phyloP scores from a whole-genome alignment of 1,140 invertebrate genomes.

The Ips nitidus region DNA sequence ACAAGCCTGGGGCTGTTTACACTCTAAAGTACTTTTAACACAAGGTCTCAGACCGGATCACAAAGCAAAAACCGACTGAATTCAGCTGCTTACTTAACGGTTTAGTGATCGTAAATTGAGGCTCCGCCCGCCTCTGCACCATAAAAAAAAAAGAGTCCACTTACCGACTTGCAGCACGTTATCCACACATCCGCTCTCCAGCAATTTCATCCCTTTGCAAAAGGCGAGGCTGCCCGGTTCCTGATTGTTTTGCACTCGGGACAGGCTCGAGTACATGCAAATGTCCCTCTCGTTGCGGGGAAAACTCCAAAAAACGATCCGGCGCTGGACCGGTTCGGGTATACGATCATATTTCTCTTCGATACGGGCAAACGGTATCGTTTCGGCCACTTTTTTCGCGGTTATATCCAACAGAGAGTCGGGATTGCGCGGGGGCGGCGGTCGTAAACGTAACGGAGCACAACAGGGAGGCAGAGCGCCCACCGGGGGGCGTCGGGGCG shows the following conservation, averaged over 20 bases:
- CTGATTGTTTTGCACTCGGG: slow-evolving; percentile 55
- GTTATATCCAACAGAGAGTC: slow-evolving; percentile 77
- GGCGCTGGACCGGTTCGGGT: slow-evolving; percentile 82
- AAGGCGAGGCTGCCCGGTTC: slow-evolving; percentile 81
- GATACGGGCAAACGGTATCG: slow-evolving; percentile 82
- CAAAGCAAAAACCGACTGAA: too few species aligned
- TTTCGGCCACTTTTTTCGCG: slow-evolving; percentile 80
- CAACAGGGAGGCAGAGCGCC: slow-evolving; percentile 43
- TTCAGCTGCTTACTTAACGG: too few species aligned
- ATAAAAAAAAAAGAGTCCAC: slow-evolving; percentile 50
- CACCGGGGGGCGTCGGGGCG: slow-evolving; percentile 34
- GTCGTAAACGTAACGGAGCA: slow-evolving; percentile 46
- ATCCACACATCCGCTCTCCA: slow-evolving; percentile 77
- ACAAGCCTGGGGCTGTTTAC: too few species aligned
- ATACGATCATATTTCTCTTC: slow-evolving; percentile 84
- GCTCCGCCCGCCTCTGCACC: neutral
- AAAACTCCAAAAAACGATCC: slow-evolving; percentile 88
- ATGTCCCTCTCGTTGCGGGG: slow-evolving; percentile 83
- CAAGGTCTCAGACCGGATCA: too few species aligned
- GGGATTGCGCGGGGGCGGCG: slow-evolving; percentile 56
- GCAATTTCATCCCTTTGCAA: slow-evolving; percentile 79
- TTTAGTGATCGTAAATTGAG: too few species aligned
- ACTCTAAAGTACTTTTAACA: too few species aligned
- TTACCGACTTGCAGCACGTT: slow-evolving; percentile 88
- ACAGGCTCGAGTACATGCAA: slow-evolving; percentile 85